Conservation (phyloP, 1,140 invertebrate species). For the Stenopsyche tienmushanensis region DNA sequence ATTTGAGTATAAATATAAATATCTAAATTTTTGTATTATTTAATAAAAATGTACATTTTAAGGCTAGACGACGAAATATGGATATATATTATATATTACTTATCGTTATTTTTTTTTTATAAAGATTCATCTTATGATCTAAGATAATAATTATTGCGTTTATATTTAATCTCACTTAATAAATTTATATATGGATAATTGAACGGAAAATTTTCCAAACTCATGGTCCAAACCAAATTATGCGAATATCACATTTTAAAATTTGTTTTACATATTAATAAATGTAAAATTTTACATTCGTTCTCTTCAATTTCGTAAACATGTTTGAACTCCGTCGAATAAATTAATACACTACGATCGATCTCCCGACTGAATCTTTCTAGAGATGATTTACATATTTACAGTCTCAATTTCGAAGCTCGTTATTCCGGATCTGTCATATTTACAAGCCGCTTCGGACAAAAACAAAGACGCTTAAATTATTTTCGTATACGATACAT, state of each 20-base stretch:
- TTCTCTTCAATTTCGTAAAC: no score
- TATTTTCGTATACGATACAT: no score
- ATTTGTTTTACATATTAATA: not conserved
- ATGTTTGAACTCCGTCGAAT: no score
- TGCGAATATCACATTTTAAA: constrained; percentile 34
- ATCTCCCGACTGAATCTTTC: no score
- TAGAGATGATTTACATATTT: constrained; percentile 10
- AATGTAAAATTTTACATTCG: no score
- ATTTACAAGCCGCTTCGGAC: no score
- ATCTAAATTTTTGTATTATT: not conserved
- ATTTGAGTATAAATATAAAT: constrained; percentile 7
- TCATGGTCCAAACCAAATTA: constrained; percentile 32
- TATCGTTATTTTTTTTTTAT: constrained; percentile 5
- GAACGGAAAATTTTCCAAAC: constrained; percentile 31
- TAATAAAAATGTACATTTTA: constrained; percentile 12
- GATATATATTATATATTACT: not conserved
- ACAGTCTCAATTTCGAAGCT: constrained; percentile 38
- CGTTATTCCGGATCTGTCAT: no score
- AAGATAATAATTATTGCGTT: constrained; percentile 34
- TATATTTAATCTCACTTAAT: constrained; percentile 31
- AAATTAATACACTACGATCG: no score
- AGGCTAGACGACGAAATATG: constrained; percentile 5
- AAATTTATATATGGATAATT: constrained; percentile 31
- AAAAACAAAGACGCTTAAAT: no score
- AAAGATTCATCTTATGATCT: not conserved